Evolutionary conservation across 2,888 invertebrate genomes (phyloP), one percentile per base, ranked within the genome.

Genomic region (Sarcophaga rosellei): DNA sequence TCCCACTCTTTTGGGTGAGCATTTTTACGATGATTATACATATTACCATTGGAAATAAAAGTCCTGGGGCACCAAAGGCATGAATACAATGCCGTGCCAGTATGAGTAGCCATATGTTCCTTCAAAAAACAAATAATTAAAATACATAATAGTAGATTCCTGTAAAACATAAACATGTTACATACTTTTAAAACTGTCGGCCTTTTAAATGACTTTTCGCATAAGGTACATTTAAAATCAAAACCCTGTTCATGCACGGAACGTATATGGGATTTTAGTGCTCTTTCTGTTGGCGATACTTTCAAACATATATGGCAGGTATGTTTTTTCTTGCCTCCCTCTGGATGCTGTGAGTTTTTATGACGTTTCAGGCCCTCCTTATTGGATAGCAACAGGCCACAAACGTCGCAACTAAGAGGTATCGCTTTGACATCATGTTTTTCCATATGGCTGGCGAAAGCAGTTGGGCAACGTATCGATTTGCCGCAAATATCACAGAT

Each of bases 101-200:
- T 92, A 35, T 92, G 92, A 5, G 91, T 92, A 65, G 92, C 90
- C 90, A 92, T 90, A 83, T 93, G 93, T 75, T 93, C 92, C 92
- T 93, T 63, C 53, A 88, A 83, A 25, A 23, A 79, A 61, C 47
- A 88, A 82, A 25, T n/a, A 79, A 2, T 66, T 25, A 12, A n/a
- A 53, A n/a, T 20, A 45, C 35, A 23, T 65, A 20, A 11, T 8
- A 62, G 61, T 35, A 53, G 65, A 65, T 12, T 53, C 53, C 15
- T 4, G 17, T n/a, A 53, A 66, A 12, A 21, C 10, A 2, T n/a
- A 44, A 35, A 35, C 35, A 5, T 6, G 8, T 53, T 17, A 44
- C 25, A 20, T 75, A 86, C 86, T 63, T 68, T 86, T 12, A 86
- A 80, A 68, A 80, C 82, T 6, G 92, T 90, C 21, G 92, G 90